Base-by-base conservation (phyloP, 2,113 vertebrate species). In the Onychostruthus taczanowskii region DNA sequence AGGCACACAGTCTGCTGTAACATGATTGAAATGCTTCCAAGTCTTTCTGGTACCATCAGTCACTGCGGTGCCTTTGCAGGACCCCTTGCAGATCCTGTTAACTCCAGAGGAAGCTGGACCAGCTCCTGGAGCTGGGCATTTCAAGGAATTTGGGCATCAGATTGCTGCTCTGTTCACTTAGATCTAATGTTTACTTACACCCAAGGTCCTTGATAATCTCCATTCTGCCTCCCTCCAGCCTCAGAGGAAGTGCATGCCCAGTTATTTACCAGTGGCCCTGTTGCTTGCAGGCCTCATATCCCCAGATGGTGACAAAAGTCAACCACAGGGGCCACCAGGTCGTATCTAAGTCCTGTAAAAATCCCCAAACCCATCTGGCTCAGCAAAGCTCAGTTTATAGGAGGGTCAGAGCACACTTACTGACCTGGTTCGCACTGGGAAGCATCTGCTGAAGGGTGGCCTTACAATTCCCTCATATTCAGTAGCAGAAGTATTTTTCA, bases 331-430 rank as follows among this genome's bases (percentile, higher is more conserved):
- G 50, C 21, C 1, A 0, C 44, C n/a, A 23, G 21, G 31, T 89
- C 0, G 0, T 75, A 22, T 10, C 16, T 43, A 20, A 73, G 28
- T 27, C 33, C 27, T 2, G 0, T 69, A 53, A 90, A 73, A 85
- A 46, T 41, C 37, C 9, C 26, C 20, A 37, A 20, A 5, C 27
- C n/a, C n/a, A 28, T 30, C 20, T 73, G 53, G 11, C 19, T 49
- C 28, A 69, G 68, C 28, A 72, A 49, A 41, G 49, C 21, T 64
- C 61, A 49, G 16, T 56, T 85, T 50, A 12, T 50, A 21, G 50
- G 53, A 49, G 7, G 8, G 41, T 85, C 58, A 52, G 67, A 73
- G 49, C 78, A 55, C 0, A 2, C 12, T 58, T 76, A 31, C n/a
- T 69, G 94, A 66, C 30, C 15, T 61, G 41, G 13, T 10, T 85